These are phyloP conservation scores for Condylura cristata DNA, from an alignment of 2,113 vertebrate species.

Conservation along the genomic window DNA sequence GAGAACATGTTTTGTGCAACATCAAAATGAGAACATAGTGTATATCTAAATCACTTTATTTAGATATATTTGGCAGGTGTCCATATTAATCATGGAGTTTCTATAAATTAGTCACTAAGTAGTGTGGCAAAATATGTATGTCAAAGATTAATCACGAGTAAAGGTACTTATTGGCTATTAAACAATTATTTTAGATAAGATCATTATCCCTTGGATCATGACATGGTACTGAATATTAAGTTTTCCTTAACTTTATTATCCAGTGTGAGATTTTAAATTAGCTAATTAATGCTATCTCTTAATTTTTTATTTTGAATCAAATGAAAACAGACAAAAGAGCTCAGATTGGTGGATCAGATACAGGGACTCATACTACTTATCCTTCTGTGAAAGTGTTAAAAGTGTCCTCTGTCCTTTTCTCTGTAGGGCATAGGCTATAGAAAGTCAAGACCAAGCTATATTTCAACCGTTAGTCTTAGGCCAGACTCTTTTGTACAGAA, in stretches of 20 bases:
- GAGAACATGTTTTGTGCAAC: neutral
- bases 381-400: neutral
- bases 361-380: too few relatives aligned
- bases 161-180: neutral
- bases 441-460: neutral
- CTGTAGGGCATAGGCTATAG: neutral
- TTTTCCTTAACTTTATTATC: neutral
- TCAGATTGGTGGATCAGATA: neutral
- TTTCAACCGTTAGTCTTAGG: neutral
- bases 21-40: neutral
- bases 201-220: neutral
- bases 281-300: neutral
- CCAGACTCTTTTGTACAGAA: neutral
- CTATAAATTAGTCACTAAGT: neutral
- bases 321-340: neutral
- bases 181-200: conserved; percentile 25
- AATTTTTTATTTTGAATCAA: neutral
- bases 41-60: neutral
- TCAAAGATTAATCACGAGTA: neutral
- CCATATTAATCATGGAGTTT: neutral
- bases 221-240: neutral
- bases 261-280: neutral
- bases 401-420: neutral
- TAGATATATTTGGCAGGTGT: neutral
- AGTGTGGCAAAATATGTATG: neutral